A percentile compares a stretch with the other conserved stretches of the same genome.
These are phyloP conservation scores for Apocheima hispidaria DNA, from an alignment of 2,888 invertebrate genomes.

Conservation along the genomic window DNA sequence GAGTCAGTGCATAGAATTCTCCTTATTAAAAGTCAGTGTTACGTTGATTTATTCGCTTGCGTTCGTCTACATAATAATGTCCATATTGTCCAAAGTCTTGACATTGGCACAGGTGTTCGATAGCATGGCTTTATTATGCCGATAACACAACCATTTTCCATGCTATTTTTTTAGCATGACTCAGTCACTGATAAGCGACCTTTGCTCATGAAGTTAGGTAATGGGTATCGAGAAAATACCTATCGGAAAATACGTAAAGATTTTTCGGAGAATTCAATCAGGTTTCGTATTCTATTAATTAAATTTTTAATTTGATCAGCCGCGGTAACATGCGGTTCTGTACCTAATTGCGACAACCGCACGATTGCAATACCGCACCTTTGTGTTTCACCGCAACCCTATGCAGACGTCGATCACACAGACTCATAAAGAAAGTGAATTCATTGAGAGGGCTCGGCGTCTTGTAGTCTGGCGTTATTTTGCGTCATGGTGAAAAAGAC, in stretches of 20 bases:
- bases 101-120: slow-evolving; percentile 38
- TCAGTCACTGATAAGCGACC: slow-evolving; percentile 29
- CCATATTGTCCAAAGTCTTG: slow-evolving; percentile 30
- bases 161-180: slow-evolving; percentile 10
- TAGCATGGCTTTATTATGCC: slow-evolving; percentile 22
- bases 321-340: slow-evolving; percentile 17
- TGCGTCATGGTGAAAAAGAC: slow-evolving; percentile 70
- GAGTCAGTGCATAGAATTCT: no score
- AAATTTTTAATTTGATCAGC: slow-evolving; percentile 30
- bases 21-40: no score
- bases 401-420: slow-evolving; percentile 30
- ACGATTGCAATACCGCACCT: slow-evolving; percentile 22
- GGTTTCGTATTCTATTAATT: slow-evolving; percentile 11
- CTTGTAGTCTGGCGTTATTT: slow-evolving; percentile 69
- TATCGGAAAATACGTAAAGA: background rate
- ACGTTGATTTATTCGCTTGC: slow-evolving; percentile 25
- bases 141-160: slow-evolving; percentile 26
- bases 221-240: slow-evolving; percentile 17
- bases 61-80: slow-evolving; percentile 28
- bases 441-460: slow-evolving; percentile 67
- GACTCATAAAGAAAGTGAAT: slow-evolving; percentile 66
- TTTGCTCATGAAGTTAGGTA: slow-evolving; percentile 11
- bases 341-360: slow-evolving; percentile 34
- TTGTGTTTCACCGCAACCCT: slow-evolving; percentile 28
- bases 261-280: slow-evolving; percentile 12